Evolutionary conservation across 2,113 vertebrate genomes (phyloP).

Genomic region (Trachemys scripta): DNA sequence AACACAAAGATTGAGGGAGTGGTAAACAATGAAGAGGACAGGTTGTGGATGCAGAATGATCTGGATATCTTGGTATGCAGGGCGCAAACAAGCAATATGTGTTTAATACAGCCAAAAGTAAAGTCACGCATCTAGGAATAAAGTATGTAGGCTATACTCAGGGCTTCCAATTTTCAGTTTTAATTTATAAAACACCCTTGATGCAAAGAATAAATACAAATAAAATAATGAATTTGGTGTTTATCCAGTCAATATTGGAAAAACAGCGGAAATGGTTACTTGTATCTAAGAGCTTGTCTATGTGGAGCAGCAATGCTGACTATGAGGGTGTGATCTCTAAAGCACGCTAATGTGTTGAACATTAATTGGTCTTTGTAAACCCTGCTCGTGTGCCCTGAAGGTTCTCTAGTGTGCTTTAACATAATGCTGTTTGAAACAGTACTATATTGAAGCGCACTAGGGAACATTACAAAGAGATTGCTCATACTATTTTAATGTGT

Average conservation of each 20-base stretch:
- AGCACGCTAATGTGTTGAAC: too few species aligned
- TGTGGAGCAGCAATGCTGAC: too few species aligned
- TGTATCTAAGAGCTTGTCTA: too few species aligned
- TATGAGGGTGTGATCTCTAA: too few species aligned
- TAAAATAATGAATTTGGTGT: not conserved
- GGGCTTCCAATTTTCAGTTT: not conserved
- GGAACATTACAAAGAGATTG: not conserved
- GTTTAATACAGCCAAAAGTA: constrained; percentile 23
- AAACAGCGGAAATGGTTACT: too few species aligned
- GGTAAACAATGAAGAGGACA: constrained; percentile 42
- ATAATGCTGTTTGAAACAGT: not conserved
- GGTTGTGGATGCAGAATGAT: constrained; percentile 30
- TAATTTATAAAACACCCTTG: not conserved
- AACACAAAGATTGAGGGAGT: constrained; percentile 7
- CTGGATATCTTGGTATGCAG: constrained; percentile 11
- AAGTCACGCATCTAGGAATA: constrained; percentile 42
- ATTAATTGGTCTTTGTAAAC: too few species aligned
- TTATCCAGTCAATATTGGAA: too few species aligned
- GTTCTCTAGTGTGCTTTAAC: too few species aligned
- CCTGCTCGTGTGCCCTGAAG: too few species aligned
- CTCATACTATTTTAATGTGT: not conserved
- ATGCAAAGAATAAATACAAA: not conserved
- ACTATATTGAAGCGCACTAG: not conserved
- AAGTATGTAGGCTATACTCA: constrained; percentile 1
- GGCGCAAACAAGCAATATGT: not conserved